Conservation (phyloP, 2,113 vertebrate genomes). For the Aviceda subcristata region DNA sequence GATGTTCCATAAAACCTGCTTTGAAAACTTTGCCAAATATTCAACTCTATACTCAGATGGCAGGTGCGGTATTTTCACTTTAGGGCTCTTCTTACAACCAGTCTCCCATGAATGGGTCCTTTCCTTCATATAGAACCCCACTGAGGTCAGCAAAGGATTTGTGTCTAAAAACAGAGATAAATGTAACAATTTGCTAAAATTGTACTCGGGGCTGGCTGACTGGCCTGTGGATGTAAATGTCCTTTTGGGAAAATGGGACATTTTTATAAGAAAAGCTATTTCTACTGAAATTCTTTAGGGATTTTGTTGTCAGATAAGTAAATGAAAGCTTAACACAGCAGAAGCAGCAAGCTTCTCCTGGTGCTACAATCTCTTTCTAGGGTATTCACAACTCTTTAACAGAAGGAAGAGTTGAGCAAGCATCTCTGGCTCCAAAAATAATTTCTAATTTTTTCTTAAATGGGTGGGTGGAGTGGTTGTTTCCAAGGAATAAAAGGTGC, state of each 20-base stretch:
- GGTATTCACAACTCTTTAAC: not conserved
- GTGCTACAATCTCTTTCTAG: not conserved
- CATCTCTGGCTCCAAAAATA: not conserved
- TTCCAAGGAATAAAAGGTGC: not conserved
- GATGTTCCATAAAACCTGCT: not conserved
- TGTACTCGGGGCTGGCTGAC: not conserved
- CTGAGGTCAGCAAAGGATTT: not conserved
- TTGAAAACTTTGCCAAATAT: not conserved
- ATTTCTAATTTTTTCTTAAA: not conserved
- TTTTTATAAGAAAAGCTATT: not conserved
- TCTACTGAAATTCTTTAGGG: not conserved
- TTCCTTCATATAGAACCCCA: not conserved
- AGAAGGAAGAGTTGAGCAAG: not conserved
- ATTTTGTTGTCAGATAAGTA: not conserved
- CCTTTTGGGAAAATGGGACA: not conserved
- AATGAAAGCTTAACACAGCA: not conserved
- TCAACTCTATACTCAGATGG: not conserved
- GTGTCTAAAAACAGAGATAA: not conserved
- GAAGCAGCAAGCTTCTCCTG: not conserved
- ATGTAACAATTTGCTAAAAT: not conserved
- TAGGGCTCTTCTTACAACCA: not conserved
- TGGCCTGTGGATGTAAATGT: not conserved
- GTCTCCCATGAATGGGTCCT: not conserved
- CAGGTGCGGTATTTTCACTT: not conserved
- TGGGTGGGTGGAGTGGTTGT: fast-evolving